Percentiles rank a stretch among this genome's conserved stretches.
Evolutionary conservation across 2,888 invertebrate genomes (phyloP).

Genomic region (Drosophila lutescens): DNA sequence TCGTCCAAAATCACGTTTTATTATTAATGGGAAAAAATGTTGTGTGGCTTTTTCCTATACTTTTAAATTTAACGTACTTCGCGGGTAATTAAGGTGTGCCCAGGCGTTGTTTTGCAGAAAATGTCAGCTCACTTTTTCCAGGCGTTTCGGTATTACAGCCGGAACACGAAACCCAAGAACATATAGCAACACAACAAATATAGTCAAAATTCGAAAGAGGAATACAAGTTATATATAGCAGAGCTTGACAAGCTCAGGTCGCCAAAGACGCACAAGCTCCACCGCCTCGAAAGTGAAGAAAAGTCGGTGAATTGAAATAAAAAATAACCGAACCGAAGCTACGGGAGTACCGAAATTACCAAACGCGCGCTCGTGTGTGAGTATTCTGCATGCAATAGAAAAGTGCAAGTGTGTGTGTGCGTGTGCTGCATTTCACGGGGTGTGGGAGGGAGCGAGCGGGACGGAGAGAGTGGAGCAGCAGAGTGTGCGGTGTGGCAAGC

Average conservation of each 20-base stretch:
- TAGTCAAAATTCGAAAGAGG: too few species aligned
- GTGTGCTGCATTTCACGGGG: slow-evolving; percentile 64
- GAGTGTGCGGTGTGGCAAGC: slow-evolving; percentile 43
- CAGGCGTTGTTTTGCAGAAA: background rate
- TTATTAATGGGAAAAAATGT: too few species aligned
- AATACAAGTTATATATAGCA: too few species aligned
- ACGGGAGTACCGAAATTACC: slow-evolving; percentile 56
- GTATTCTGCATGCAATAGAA: slow-evolving; percentile 43
- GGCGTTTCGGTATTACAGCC: background rate
- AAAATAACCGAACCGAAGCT: slow-evolving; percentile 14
- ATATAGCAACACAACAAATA: too few species aligned
- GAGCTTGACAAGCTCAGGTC: slow-evolving; percentile 18
- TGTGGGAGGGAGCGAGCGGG: slow-evolving; percentile 56
- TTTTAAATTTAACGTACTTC: too few species aligned
- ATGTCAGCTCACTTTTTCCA: accelerated
- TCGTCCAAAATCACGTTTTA: too few species aligned
- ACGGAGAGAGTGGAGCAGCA: slow-evolving; percentile 36
- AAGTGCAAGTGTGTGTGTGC: slow-evolving; percentile 11
- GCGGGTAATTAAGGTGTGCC: background rate
- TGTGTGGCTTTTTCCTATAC: too few species aligned
- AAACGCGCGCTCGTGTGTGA: slow-evolving; percentile 50
- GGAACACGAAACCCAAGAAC: background rate
- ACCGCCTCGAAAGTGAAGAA: slow-evolving; percentile 1
- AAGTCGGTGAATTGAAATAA: slow-evolving; percentile 17
- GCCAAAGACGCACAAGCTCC: slow-evolving; percentile 14